Evolutionary conservation across 2,113 vertebrate species (phyloP), one percentile per base, ranked within the genome.

Genomic region (Ploceus nigricollis): DNA sequence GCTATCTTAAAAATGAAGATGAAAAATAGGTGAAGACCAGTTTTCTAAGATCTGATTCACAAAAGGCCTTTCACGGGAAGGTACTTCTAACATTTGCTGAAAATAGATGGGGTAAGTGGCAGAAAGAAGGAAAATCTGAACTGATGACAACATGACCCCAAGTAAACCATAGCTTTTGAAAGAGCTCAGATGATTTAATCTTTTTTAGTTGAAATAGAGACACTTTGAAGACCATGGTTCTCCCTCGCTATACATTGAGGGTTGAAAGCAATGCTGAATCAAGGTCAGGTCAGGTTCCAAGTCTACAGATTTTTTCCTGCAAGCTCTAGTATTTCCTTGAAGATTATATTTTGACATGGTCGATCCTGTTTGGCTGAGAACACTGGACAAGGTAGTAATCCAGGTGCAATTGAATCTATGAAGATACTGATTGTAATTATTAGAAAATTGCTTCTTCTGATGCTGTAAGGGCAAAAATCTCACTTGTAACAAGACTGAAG

Each of bases 161-260:
- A 20, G 31, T 77, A 80, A 96, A 48, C 3, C 13, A 68, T 1
- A 48, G 8, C 6, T 93, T 85, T 76, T 88, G 53, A 54, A 85
- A 54, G n/a, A 51, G 2, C 15, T 82, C 33, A 40, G 22, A 17
- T 48, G 13, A 56, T 77, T 28, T 56, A 10, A 3, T 44, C n/a
- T 78, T 64, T 50, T 33, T 66, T 66, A 39, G 33, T 51, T 58
- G n/a, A 75, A 83, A 73, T 20, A 69, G 45, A 57, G 11, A 61
- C 27, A 17, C 4, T 47, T 91, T 31, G 45, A 82, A 81, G 35
- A 82, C 28, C 11, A 10, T 33, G 28, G 11, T 28, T 83, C 45
- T 51, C 23, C 28, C 18, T 60, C 2, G 0, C 14, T 40, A 11
- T 25, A 39, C 8, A 20, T 0, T 21, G 19, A 6, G 13, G 5